These are phyloP conservation scores for Halocynthia aurantium DNA, from an alignment of 23 tunicate genomes.

Conservation along the genomic window DNA sequence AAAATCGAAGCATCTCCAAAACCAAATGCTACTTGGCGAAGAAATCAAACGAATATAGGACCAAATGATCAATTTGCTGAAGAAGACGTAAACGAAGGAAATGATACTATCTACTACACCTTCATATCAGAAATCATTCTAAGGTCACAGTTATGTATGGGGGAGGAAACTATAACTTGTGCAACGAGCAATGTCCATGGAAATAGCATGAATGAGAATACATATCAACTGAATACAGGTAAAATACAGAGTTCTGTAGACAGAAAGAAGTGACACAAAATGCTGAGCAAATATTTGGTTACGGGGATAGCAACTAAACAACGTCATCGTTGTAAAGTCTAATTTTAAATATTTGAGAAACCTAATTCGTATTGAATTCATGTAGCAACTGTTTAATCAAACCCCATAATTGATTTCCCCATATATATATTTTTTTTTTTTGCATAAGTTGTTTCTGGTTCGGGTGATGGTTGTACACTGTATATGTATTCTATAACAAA, in stretches of 20 bases:
- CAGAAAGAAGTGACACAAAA: too few species aligned
- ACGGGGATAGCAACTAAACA: too few species aligned
- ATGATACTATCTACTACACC: background rate
- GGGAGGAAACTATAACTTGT: conserved; percentile 1
- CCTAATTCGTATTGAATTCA: too few species aligned
- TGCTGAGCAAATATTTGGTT: too few species aligned
- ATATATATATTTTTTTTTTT: too few species aligned
- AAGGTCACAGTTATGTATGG: conserved; percentile 16
- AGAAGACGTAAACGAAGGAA: background rate
- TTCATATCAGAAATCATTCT: background rate
- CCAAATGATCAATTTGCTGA: background rate
- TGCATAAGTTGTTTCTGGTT: too few species aligned
- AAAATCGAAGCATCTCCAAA: conserved; percentile 8
- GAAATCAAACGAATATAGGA: background rate
- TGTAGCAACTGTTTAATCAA: too few species aligned
- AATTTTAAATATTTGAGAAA: too few species aligned
- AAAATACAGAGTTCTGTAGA: background rate
- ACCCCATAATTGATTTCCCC: too few species aligned
- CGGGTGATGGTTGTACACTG: background rate
- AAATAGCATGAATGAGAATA: background rate
- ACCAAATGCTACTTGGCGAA: background rate
- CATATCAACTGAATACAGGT: conserved; percentile 8
- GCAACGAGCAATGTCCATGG: background rate
- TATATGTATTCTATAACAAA: background rate
- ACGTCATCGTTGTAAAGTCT: too few species aligned